Evolutionary conservation across 2,113 vertebrate species (phyloP).

Genomic region (Anseranas semipalmata): DNA sequence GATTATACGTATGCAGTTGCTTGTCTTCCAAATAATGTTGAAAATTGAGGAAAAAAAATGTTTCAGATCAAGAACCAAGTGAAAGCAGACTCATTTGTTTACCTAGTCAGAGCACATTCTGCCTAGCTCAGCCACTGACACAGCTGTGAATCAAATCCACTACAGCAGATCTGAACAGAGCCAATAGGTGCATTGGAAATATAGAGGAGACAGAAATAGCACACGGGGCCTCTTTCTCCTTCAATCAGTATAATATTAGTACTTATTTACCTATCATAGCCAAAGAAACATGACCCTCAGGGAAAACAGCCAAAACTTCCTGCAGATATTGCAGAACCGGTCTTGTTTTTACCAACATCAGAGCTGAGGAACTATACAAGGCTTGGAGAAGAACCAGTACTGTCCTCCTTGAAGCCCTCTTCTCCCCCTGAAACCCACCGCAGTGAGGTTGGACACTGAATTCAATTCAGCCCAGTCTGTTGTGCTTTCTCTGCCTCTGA

Average conservation of each 20-base stretch:
- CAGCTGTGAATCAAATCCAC: not conserved
- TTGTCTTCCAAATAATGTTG: not conserved
- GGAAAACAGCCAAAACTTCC: not conserved
- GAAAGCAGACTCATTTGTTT: not conserved
- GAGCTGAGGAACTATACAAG: not conserved
- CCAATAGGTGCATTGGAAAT: not conserved
- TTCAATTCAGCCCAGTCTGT: not conserved
- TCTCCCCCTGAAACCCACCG: rapidly evolving
- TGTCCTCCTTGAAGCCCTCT: not conserved
- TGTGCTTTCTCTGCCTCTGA: not conserved
- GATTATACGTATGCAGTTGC: not conserved
- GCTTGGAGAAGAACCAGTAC: not conserved
- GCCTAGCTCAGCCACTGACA: not conserved
- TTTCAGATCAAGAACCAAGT: not conserved
- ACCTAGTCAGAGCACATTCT: not conserved
- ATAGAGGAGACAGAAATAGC: not conserved
- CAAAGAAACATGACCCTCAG: not conserved
- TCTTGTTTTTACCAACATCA: not conserved
- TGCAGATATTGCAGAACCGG: not conserved
- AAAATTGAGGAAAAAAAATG: not conserved
- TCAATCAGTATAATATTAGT: not conserved
- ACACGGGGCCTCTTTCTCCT: not conserved
- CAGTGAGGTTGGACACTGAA: not conserved
- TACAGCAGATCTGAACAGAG: not conserved
- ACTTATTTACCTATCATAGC: not conserved